Base-by-base conservation (phyloP, 92 coral and sea anemone species). In the Epizoanthus ramosus region DNA sequence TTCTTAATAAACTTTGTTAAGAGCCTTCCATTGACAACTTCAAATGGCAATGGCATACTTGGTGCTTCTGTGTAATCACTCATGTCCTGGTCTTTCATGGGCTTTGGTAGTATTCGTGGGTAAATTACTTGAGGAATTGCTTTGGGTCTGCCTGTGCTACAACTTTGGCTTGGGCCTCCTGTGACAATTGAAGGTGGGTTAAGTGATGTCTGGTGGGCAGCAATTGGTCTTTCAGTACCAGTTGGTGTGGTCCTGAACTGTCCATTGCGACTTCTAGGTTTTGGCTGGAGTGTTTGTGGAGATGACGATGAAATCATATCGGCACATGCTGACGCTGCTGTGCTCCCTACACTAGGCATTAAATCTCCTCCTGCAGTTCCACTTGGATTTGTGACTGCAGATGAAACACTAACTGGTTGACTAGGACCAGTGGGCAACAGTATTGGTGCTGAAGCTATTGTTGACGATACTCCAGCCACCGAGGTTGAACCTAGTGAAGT, bases 81-180 rank as follows among this genome's bases (percentile, higher is more conserved):
- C 43, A 21, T 17, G 43, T 76, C 57, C 8, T 12, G 69, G 21
- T 76, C 68, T 19, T 31, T 21, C 5, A 22, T n/a, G 7, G 81
- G 81, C 37, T 76, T 76, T 58, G 81, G 81, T 5, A 76, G 81
- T 57, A 76, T 76, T 33, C 68, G 68, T 16, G 81, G 81, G 50
- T 76, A 76, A 8, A 22, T 39, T 59, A 57, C 81, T 8, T 68
- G 81, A 43, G 31, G 58, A 28, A 13, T 57, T 35, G 50, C 41
- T 18, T 17, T 18, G 2, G 54, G 13, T 58, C 54, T 58, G 19
- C 63, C 80, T 16, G 21, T 75, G 64, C 28, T 47, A 53, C n/a
- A 69, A 28, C 53, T 41, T 45, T 71, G 75, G 14, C 21, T 71
- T 71, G 24, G 35, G 23, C 24, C 35, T 71, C 75, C 57, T 14